Base-by-base conservation (phyloP, 2,113 vertebrate genomes). In the Cephalopholis sonnerati region DNA sequence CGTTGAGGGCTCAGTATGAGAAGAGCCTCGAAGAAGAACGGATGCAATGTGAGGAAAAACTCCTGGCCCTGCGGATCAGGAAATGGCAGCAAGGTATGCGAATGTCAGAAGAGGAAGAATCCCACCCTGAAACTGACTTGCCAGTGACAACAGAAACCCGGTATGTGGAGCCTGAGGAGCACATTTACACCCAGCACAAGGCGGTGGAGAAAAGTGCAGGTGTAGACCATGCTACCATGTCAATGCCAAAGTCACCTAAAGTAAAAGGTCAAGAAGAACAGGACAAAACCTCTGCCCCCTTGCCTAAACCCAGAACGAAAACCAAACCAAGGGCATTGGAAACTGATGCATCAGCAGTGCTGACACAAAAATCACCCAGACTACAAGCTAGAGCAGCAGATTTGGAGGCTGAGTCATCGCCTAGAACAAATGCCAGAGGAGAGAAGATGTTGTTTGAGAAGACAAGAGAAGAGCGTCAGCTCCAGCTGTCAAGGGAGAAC, bases 401-500 rank as follows among this genome's bases (percentile, higher is more conserved):
- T 13, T 5, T 64, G n/a, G 83, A 77, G 51, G 24, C 20, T 17
- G 75, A 82, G 29, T 75, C 72, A 27, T 79, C 64, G 6, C 69
- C 85, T 8, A 61, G 41, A 83, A 25, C 80, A 44, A 87, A 79
- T 63, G n/a, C 24, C 59, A 81, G 69, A 91, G 18, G 17, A 24
- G 83, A 89, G 51, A 90, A 89, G 78, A 88, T 83, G 86, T 78
- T 91, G 74, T 87, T 83, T 92, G 92, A 87, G 54, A 89, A 84
- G 69, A 84, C 68, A 6, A 65, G 15, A 66, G 83, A 87, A 62
- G 84, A 92, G 18, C 84, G 54, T 78, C 95, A 95, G 61, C 90
- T 93, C 1, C 93, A 95, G 58, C 91, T 96, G 48, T 96, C 94
- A 0, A 89, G 85, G 48, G 94, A 95, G 57, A 95, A 94, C 69